phyloP scores from a whole-genome alignment of 2,888 invertebrate genomes.

The Ichneumoninae sp. region DNA sequence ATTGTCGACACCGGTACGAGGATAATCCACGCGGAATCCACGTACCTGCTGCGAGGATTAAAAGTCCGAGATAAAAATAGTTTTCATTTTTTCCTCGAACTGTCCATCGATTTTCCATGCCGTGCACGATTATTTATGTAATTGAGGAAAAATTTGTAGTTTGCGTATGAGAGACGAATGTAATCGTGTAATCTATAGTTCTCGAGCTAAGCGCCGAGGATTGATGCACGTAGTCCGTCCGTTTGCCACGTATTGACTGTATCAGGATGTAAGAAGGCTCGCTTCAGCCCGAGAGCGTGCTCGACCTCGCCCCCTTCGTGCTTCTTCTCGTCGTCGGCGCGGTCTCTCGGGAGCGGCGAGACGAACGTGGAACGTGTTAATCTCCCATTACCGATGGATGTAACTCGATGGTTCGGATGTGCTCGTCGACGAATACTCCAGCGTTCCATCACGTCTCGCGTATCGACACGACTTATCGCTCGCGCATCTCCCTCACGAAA shows the following conservation, averaged over 20 bases:
- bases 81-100: not conserved
- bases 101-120: not conserved
- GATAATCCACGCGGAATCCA: not conserved
- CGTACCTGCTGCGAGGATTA: not conserved
- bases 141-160: conserved; percentile 13
- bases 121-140: not conserved
- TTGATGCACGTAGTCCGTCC: conserved; percentile 24
- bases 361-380: conserved; percentile 8
- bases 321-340: not conserved
- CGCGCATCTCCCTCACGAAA: not conserved
- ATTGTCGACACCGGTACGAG: conserved; percentile 3
- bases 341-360: conserved; percentile 29
- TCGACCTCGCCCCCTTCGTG: conserved; percentile 43
- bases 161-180: conserved; percentile 3
- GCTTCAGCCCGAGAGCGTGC: conserved; percentile 33
- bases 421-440: not conserved
- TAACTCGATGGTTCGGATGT: conserved; percentile 31
- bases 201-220: not conserved
- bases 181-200: not conserved
- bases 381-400: conserved; percentile 42
- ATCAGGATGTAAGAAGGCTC: conserved; percentile 31
- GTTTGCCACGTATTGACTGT: conserved; percentile 34
- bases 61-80: conserved; percentile 1
- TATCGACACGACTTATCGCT: conserved; percentile 14
- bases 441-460: conserved; percentile 37